Base-by-base conservation (phyloP, 2,888 invertebrate genomes). In the Chironomus tentans region DNA sequence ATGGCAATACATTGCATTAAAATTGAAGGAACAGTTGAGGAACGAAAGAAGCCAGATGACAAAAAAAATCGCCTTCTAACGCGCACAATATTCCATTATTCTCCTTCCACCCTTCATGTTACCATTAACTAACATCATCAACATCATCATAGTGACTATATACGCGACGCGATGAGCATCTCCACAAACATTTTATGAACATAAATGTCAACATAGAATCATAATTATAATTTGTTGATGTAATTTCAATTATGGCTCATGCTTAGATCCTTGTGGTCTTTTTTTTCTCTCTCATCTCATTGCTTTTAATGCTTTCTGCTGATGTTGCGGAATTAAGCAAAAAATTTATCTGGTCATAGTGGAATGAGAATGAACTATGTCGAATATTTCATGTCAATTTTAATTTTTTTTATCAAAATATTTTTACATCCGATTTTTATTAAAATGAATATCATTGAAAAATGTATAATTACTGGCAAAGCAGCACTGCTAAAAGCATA, bases 171-270 rank as follows among this genome's bases (percentile, higher is more conserved):
- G 48, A 70, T n/a, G 21, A 21, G 15, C 61, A 28, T 28, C 4
- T 68, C 68, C 28, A 24, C 24, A 15, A 65, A 6, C 28, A 46
- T 46, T 48, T 70, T 70, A 22, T 24, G 70, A 48, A 50, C 72
- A 61, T 71, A 71, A 71, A 71, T 56, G 71, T 71, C 71, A 71
- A 28, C 71, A 61, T 28, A 71, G 56, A 71, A 71, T 72, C 72
- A 72, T 72, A 72, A 72, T 72, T 72, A 72, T 48, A 72, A 72
- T 72, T 72, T 72, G 72, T 72, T 72, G 72, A 15, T 28, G 56
- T 61, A 72, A 70, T 70, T 70, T 70, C 70, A 70, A 70, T 70
- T 70, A 70, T 70, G 70, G 65, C 38, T 38, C 10, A 2, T 38
- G 38, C 38, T 38, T 38, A 38, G 38, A 38, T 38, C 38, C 38